Evolutionary conservation across 2,113 vertebrate genomes (phyloP), one percentile per base, ranked within the genome.

Genomic region (Emydura subglobosa): DNA sequence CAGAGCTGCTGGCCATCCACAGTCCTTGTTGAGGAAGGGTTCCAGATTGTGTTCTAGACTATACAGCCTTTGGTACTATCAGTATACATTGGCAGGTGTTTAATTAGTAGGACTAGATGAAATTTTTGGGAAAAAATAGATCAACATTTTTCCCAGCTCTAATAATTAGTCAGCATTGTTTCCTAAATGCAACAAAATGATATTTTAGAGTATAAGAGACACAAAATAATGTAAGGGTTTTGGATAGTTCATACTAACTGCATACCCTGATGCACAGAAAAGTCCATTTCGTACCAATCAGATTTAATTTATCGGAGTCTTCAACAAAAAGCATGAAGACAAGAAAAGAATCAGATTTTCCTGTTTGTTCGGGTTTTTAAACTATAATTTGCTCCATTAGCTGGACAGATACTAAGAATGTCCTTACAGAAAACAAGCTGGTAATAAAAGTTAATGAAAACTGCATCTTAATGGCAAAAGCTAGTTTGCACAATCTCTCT

Each of bases 11-110:
- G 22, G 82, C 24, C 24, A 89, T 5, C 0, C 0, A 68, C 34
- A 53, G 27, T 76, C 12, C n/a, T 44, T 24, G 47, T 25, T 21
- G n/a, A 74, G 1, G 29, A 59, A 82, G 34, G 68, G 2, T 3
- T 72, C 59, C 27, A 25, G 2, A 6, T 76, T 21, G n/a, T 10
- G 24, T 65, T 12, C 16, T 54, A 55, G 50, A 22, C 68, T 78
- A 21, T 13, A 22, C 51, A 24, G 31, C 25, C 54, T 31, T 74
- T 54, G 19, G 9, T 44, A 55, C 6, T 42, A 27, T 17, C 88
- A 61, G 1, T 49, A 65, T 51, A 42, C 51, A 19, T 0, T 0
- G 7, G 19, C 14, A 42, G 21, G 2, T 2, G 12, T 3, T 47
- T 65, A 76, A 24, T 24, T 91, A 53, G 83, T 42, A 51, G 3